Conservation (phyloP, 1,140 invertebrate species). For the Bombus consobrinus region DNA sequence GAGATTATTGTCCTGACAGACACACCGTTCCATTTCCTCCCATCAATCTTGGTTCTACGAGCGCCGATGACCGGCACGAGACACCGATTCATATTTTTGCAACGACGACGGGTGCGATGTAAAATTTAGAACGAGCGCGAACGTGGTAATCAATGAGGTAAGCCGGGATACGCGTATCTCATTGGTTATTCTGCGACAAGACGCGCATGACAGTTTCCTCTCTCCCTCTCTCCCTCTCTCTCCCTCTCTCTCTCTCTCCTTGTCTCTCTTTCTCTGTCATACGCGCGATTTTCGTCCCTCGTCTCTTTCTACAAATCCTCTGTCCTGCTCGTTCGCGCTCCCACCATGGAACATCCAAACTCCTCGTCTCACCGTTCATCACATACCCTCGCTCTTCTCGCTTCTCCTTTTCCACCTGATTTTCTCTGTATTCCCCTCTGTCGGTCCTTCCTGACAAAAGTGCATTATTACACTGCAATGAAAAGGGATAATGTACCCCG, state of each 20-base stretch:
- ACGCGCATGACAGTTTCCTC: slow-evolving; percentile 53
- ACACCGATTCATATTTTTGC: slow-evolving; percentile 48
- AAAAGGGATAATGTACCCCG: slow-evolving; percentile 38
- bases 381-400: neutral
- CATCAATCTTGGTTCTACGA: slow-evolving; percentile 45
- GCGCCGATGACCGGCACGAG: neutral
- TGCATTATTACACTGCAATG: slow-evolving; percentile 28
- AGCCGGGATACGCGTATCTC: slow-evolving; percentile 52
- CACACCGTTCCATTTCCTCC: slow-evolving; percentile 50
- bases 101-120: slow-evolving; percentile 26
- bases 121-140: slow-evolving; percentile 64
- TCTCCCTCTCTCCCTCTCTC: neutral
- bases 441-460: slow-evolving; percentile 11
- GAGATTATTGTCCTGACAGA: slow-evolving; percentile 44
- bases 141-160: slow-evolving; percentile 64
- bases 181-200: slow-evolving; percentile 55
- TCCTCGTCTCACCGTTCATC: neutral
- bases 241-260: neutral
- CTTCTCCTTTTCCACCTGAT: neutral
- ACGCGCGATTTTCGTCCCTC: neutral
- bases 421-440: neutral
- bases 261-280: neutral
- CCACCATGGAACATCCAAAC: neutral
- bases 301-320: neutral
- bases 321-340: neutral